Evolutionary conservation across 1,140 invertebrate genomes (phyloP), one percentile per base, ranked within the genome.

Genomic region (Propsilocerus akamusi): DNA sequence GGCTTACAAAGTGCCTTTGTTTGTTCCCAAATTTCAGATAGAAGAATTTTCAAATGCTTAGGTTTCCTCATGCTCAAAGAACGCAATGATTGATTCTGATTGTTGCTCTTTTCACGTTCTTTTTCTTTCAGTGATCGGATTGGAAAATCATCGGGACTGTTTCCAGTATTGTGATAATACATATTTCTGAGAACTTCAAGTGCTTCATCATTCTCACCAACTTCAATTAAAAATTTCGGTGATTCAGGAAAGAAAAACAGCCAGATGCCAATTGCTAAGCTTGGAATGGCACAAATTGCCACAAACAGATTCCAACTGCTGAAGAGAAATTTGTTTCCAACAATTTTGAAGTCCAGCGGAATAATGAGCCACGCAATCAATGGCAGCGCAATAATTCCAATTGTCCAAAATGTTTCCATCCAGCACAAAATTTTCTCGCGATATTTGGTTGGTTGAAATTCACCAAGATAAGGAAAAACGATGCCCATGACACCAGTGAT

Each of bases 191-290:
- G 71, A 20, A 81, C 74, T 46, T 75, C 66, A 0, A 86, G 64
- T 5, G 83, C 80, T 28, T 80, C 78, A 12, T 84, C 77, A 22
- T 80, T 73, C 59, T 82, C 75, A 46, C 83, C 81, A 60, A 77
- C 78, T 57, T 83, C 78, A 54, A 89, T 71, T 48, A 86, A 71
- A 61, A 84, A 90, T 60, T 87, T 88, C 1, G 86, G 86, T 62
- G 84, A 89, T 65, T 90, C 86, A 4, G 86, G 86, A 66, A 90
- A 86, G 24, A 75, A 71, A 50, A 83, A 70, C 3, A 88, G 69
- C 72, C 73, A 85, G 25, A 14, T 30, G 47, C 5, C 25, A 24
- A 34, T 47, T 48, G 6, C 12, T 4, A 75, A 63, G 25, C 74
- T 80, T 0, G 80, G 80, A 2, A 81, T 55, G 2, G 77, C 74